Conservation (phyloP, 1,140 invertebrate genomes). For the Meteorus sp. region DNA sequence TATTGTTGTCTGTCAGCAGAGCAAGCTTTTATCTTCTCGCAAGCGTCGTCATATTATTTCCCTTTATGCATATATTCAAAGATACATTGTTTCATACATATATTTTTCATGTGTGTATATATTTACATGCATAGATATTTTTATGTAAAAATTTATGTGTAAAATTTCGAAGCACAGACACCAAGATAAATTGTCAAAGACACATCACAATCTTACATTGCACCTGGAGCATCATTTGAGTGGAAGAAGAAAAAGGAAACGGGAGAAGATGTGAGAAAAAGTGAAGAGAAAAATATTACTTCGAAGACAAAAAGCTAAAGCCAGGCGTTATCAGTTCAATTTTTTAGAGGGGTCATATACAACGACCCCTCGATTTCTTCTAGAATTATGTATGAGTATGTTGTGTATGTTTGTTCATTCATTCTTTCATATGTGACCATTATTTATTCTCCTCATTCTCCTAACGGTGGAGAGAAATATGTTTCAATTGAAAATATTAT, state of each 20-base stretch:
- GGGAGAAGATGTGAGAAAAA: not conserved
- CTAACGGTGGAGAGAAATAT: too few species aligned
- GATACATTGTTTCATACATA: not conserved
- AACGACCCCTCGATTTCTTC: conserved; percentile 3
- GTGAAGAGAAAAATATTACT: conserved; percentile 8
- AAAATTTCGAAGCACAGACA: not conserved
- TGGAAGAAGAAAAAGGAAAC: not conserved
- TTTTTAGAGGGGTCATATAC: conserved; percentile 8
- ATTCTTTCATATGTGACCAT: too few species aligned
- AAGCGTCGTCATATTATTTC: conserved; percentile 5
- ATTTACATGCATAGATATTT: not conserved
- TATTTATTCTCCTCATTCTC: too few species aligned
- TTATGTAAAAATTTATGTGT: not conserved
- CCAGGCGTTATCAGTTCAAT: conserved; percentile 13
- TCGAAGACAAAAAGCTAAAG: not conserved
- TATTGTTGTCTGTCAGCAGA: conserved; percentile 17
- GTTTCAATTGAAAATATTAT: too few species aligned
- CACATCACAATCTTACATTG: conserved; percentile 1
- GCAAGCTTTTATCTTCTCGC: conserved; percentile 18
- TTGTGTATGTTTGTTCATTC: not conserved
- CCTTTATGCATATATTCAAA: not conserved
- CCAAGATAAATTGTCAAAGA: conserved; percentile 1
- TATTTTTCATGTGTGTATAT: not conserved
- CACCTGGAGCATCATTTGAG: conserved; percentile 7
- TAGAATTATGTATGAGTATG: too few species aligned